A percentile compares a stretch with the other conserved stretches of the same genome.
These are phyloP conservation scores for Agrochola macilenta DNA, from an alignment of 2,888 invertebrate genomes.

Conservation along the genomic window DNA sequence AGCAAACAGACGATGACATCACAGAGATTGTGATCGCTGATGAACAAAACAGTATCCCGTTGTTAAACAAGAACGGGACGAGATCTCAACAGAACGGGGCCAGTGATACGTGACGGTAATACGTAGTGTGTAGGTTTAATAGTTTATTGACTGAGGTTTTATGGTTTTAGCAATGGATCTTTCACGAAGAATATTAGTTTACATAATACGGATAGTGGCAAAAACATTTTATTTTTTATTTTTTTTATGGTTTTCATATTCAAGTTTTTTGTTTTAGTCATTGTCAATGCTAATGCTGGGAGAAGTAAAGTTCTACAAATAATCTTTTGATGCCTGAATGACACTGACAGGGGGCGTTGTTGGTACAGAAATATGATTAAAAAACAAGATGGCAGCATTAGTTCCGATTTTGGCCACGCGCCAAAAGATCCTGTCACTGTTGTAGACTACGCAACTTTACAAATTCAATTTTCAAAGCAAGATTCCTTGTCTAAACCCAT, in stretches of 20 bases:
- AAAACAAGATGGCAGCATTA: not conserved
- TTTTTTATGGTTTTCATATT: too few species aligned
- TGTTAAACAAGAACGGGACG: conserved; percentile 67
- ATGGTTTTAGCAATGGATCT: conserved; percentile 27
- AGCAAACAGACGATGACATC: conserved; percentile 75
- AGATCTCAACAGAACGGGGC: conserved; percentile 66
- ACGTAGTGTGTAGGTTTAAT: conserved; percentile 36
- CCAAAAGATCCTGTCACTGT: not conserved
- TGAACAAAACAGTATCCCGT: conserved; percentile 73
- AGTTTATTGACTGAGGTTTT: conserved; percentile 11
- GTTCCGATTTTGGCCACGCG: not conserved
- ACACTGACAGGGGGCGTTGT: not conserved
- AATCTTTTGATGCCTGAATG: not conserved
- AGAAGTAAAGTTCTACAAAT: not conserved
- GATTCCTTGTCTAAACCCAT: conserved; percentile 18
- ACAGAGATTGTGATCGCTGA: conserved; percentile 82
- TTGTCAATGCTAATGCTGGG: not conserved
- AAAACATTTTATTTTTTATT: too few species aligned
- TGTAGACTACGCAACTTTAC: not conserved
- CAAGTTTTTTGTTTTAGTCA: not conserved
- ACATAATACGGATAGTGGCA: not conserved
- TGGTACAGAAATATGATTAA: not conserved
- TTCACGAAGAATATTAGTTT: not conserved
- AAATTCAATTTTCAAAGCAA: not conserved
- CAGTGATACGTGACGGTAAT: conserved; percentile 76